These are phyloP conservation scores for Scomber scombrus DNA, from an alignment of 2,113 vertebrate species.

Conservation along the genomic window DNA sequence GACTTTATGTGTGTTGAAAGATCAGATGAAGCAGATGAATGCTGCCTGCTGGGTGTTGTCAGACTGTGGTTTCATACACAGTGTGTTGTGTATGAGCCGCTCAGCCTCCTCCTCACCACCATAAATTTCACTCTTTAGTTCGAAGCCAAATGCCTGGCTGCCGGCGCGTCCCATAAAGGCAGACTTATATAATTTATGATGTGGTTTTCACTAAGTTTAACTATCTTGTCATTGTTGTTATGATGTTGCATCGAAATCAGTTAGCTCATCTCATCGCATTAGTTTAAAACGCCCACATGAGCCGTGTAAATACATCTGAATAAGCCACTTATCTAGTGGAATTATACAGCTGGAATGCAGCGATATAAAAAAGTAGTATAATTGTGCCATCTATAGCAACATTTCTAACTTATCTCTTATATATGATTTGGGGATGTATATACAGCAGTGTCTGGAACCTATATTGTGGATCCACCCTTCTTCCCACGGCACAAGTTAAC, in stretches of 20 bases:
- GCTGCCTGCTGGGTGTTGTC: slow-evolving; percentile 28
- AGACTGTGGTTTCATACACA: slow-evolving; percentile 32
- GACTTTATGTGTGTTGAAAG: background rate
- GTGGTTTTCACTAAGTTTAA: slow-evolving; percentile 31
- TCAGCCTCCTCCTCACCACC: background rate
- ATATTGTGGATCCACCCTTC: slow-evolving; percentile 30
- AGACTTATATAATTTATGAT: slow-evolving; percentile 6
- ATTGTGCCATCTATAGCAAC: background rate
- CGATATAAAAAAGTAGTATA: too few species aligned
- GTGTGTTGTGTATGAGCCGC: slow-evolving; percentile 10
- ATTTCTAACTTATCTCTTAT: background rate
- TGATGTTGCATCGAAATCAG: slow-evolving; percentile 14
- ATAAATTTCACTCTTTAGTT: slow-evolving; percentile 23
- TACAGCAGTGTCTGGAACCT: background rate
- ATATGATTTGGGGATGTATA: slow-evolving; percentile 1
- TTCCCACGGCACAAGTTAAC: slow-evolving; percentile 35
- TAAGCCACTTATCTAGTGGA: background rate
- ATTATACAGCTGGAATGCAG: background rate
- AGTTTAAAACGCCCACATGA: slow-evolving; percentile 6
- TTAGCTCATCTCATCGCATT: slow-evolving; percentile 15
- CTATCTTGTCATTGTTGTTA: slow-evolving; percentile 26
- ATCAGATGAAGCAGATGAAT: background rate
- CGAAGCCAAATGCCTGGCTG: background rate
- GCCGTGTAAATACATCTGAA: background rate
- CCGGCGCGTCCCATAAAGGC: background rate